Conservation (phyloP, 2,797 vertebrate genomes). For the Galagoides demidoff region DNA sequence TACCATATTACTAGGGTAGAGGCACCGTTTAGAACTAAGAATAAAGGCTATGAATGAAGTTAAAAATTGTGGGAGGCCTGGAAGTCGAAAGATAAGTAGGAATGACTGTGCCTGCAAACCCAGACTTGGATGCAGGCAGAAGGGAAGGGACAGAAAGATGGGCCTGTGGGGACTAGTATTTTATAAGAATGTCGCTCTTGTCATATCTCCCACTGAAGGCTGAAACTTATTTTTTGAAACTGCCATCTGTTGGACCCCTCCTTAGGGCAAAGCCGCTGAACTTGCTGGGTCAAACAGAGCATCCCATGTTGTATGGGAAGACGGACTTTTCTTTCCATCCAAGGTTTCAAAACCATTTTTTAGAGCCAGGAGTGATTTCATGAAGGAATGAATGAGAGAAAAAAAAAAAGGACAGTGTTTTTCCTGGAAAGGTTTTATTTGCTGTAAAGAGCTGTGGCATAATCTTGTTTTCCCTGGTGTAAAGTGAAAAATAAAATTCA, state of each 20-base stretch:
- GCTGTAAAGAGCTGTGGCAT: not conserved
- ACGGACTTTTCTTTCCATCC: not conserved
- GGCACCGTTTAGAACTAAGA: conserved; percentile 33
- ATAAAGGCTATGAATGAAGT: conserved; percentile 56
- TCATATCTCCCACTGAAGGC: conserved; percentile 56
- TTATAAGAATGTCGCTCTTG: conserved; percentile 58
- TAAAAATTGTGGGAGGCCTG: conserved; percentile 40
- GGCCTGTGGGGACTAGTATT: conserved; percentile 52
- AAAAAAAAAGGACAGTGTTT: not conserved
- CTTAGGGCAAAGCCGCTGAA: conserved; percentile 38
- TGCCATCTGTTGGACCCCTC: conserved; percentile 37
- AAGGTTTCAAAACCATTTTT: not conserved
- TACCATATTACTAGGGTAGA: conserved; percentile 26
- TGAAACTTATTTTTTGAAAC: conserved; percentile 62
- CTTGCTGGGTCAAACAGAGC: conserved; percentile 41
- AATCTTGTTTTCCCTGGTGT: conserved; percentile 7
- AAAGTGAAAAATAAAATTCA: conserved; percentile 61
- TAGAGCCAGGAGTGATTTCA: not conserved
- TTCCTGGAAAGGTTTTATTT: conserved; percentile 52
- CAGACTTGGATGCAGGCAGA: not conserved
- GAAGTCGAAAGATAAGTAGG: conserved; percentile 22
- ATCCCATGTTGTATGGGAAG: not conserved
- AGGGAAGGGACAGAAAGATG: conserved; percentile 20
- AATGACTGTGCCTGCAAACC: conserved; percentile 31
- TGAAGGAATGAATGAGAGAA: conserved; percentile 20